phyloP scores from a whole-genome alignment of 2,113 vertebrate genomes.

The Syrmaticus mikado region DNA sequence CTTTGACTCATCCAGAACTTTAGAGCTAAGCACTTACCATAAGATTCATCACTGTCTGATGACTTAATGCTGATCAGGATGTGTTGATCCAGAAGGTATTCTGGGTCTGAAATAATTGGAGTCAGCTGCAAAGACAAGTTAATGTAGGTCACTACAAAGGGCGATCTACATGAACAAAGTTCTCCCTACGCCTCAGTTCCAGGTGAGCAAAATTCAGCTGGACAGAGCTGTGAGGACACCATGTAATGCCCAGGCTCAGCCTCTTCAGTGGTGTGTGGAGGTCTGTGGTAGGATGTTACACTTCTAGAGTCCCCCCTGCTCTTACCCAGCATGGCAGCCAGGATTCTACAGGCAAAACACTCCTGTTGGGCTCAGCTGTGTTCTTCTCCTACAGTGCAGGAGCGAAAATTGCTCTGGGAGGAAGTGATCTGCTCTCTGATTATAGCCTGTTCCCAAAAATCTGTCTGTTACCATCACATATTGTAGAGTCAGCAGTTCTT shows the following conservation, averaged over 20 bases:
- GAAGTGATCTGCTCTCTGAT: not conserved
- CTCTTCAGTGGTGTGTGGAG: not conserved
- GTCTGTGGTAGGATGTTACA: not conserved
- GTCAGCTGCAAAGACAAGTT: conserved; percentile 84
- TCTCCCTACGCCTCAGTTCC: not conserved
- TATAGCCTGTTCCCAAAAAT: not conserved
- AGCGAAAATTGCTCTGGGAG: not conserved
- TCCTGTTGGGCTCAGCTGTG: not conserved
- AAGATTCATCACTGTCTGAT: conserved; percentile 94
- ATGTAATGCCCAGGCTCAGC: not conserved
- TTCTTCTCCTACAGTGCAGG: not conserved
- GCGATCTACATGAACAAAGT: not conserved
- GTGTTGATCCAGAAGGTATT: conserved; percentile 96
- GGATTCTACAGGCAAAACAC: not conserved
- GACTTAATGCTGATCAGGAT: conserved; percentile 96
- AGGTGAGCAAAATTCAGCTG: not conserved
- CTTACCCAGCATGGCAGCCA: not conserved
- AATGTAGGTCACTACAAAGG: not conserved
- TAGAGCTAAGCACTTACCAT: conserved; percentile 80
- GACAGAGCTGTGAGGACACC: not conserved
- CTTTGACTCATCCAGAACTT: conserved; percentile 51
- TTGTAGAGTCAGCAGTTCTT: not conserved
- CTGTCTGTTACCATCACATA: not conserved
- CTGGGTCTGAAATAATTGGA: conserved; percentile 96
- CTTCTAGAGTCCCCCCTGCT: not conserved